Evolutionary conservation across 2,113 vertebrate species (phyloP).

Genomic region (Rhinopomastus cyanomelas): DNA sequence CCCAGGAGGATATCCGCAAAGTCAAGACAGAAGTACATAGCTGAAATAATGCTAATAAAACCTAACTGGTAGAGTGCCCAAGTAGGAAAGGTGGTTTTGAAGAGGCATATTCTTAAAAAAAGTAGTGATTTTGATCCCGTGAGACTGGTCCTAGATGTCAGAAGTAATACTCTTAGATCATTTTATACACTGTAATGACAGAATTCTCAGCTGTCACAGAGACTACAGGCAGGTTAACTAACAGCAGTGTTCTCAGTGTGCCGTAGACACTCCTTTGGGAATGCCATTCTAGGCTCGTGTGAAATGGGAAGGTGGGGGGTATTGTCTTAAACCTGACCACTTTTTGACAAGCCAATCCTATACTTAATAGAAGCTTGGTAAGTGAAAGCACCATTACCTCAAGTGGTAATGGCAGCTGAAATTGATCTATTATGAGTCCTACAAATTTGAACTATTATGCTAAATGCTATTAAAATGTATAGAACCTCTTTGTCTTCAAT

Average conservation of each 20-base stretch:
- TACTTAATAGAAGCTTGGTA: conserved; percentile 32
- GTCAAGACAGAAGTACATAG: background rate
- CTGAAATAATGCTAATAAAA: background rate
- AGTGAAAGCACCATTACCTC: conserved; percentile 4
- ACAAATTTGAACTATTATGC: conserved; percentile 9
- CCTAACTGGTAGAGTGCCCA: background rate
- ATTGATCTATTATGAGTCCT: conserved; percentile 34
- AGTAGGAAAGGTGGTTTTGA: background rate
- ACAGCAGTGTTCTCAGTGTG: background rate
- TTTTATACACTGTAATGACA: background rate
- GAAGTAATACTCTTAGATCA: background rate
- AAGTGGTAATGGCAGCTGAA: conserved; percentile 25
- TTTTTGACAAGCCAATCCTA: conserved; percentile 4
- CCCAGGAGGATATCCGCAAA: background rate
- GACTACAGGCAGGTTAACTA: background rate
- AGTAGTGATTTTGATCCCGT: background rate
- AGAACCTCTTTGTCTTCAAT: conserved; percentile 59
- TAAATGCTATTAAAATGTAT: conserved; percentile 50
- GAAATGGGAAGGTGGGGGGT: background rate
- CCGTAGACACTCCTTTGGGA: background rate
- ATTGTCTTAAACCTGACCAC: background rate
- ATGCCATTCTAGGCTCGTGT: background rate
- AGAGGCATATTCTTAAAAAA: background rate
- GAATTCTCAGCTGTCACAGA: background rate
- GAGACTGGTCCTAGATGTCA: accelerated